These are phyloP conservation scores for Ctenochaetus hawaiiensis DNA, from an alignment of 2,797 vertebrate species.

Conservation along the genomic window DNA sequence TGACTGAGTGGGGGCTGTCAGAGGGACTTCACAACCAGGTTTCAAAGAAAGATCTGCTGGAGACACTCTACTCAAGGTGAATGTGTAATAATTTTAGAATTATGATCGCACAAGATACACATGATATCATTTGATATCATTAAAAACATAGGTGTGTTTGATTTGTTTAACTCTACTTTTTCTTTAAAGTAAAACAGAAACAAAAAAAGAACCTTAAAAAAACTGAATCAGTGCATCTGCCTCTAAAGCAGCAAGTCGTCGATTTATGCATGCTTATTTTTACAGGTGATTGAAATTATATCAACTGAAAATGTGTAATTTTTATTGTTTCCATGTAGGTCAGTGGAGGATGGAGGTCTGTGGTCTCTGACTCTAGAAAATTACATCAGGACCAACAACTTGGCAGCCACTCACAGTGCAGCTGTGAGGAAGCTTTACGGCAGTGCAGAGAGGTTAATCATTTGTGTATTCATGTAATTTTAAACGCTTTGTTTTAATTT, in stretches of 20 bases:
- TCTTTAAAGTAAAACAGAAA: not conserved
- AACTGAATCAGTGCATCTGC: not conserved
- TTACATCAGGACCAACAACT: slow-evolving; percentile 79
- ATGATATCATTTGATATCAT: not conserved
- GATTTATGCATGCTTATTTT: not conserved
- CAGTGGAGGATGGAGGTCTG: slow-evolving; percentile 88
- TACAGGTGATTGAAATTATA: not conserved
- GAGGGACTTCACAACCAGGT: slow-evolving; percentile 71
- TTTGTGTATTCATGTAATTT: not conserved
- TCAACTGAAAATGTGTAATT: slow-evolving; percentile 10
- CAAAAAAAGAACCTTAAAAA: not conserved
- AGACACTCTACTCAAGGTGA: slow-evolving; percentile 90
- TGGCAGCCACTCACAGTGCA: slow-evolving; percentile 59
- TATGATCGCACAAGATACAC: not conserved
- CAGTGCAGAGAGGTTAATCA: slow-evolving; percentile 87
- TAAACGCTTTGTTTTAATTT: slow-evolving; percentile 22
- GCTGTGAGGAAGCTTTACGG: slow-evolving; percentile 85
- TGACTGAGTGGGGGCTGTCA: slow-evolving; percentile 86
- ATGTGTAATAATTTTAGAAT: slow-evolving; percentile 9
- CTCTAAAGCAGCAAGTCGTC: too few relatives aligned
- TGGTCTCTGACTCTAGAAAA: slow-evolving; percentile 93
- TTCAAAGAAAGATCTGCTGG: slow-evolving; percentile 76
- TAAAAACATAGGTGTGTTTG: not conserved
- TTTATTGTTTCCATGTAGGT: slow-evolving; percentile 81
- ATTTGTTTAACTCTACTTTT: not conserved